Conservation (phyloP, 2,113 vertebrate species). For the Limanda limanda region DNA sequence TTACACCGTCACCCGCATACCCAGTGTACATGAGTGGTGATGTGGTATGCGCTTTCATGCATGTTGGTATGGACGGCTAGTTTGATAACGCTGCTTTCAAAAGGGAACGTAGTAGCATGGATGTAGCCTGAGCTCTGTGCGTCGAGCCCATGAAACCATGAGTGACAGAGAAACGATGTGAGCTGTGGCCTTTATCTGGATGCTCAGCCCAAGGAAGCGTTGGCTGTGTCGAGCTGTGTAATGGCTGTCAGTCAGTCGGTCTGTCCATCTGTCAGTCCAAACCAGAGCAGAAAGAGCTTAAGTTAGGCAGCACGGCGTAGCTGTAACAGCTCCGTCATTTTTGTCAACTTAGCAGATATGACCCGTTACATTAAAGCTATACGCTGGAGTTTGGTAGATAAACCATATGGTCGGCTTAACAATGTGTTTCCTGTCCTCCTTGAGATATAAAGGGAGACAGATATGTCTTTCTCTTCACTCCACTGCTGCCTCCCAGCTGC, state of each 20-base stretch:
- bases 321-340: conserved; percentile 34
- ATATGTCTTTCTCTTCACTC: conserved; percentile 58
- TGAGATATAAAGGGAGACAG: conserved; percentile 64
- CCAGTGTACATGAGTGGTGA: neutral
- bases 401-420: conserved; percentile 67
- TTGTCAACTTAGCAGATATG: conserved; percentile 66
- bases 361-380: conserved; percentile 53
- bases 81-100: neutral
- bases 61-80: neutral
- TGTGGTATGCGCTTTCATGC: neutral
- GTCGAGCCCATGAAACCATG: conserved; percentile 45
- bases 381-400: conserved; percentile 61
- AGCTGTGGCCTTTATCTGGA: conserved; percentile 74
- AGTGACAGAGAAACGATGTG: conserved; percentile 70
- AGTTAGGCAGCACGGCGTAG: conserved; percentile 28
- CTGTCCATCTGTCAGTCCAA: conserved; percentile 67
- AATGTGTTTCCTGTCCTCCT: conserved; percentile 62
- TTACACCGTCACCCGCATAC: neutral
- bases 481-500: conserved; percentile 39
- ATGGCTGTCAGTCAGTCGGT: conserved; percentile 69
- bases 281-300: conserved; percentile 44
- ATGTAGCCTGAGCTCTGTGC: conserved; percentile 19
- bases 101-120: neutral
- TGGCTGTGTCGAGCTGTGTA: conserved; percentile 50
- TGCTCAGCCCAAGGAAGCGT: conserved; percentile 61